These are phyloP conservation scores for Ochlodes sylvanus DNA, from an alignment of 2,888 invertebrate genomes.

Conservation along the genomic window DNA sequence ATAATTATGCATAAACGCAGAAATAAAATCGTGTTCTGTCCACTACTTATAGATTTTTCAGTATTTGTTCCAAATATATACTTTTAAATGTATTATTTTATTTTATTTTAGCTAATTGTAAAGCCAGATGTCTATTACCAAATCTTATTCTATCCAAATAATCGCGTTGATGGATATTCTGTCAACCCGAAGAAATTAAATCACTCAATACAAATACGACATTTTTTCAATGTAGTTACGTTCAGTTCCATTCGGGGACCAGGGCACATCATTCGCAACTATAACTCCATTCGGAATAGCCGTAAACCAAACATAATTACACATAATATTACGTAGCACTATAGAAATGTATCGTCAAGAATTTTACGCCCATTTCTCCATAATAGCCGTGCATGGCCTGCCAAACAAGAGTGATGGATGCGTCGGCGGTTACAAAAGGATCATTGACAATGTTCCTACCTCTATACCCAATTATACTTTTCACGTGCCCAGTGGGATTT, in stretches of 20 bases:
- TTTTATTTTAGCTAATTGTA: too few relatives aligned
- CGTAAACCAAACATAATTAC: conserved; percentile 70
- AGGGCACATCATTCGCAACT: conserved; percentile 47
- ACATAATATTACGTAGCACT: conserved; percentile 58
- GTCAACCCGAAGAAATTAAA: not conserved
- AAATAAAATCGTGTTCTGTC: too few relatives aligned
- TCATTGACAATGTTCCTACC: conserved; percentile 63
- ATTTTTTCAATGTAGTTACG: conserved; percentile 1
- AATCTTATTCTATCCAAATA: not conserved
- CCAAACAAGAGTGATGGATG: conserved; percentile 76
- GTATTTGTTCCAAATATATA: too few relatives aligned
- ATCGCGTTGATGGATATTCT: not conserved
- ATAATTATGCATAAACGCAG: too few relatives aligned
- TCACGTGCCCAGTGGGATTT: conserved; percentile 54
- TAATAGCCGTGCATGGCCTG: conserved; percentile 61
- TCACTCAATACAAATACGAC: conserved; percentile 22
- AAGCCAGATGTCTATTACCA: too few relatives aligned
- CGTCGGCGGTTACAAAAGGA: conserved; percentile 70
- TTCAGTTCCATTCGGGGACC: conserved; percentile 10
- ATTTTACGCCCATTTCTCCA: conserved; percentile 78
- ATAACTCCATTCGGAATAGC: conserved; percentile 54
- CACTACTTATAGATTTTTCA: too few relatives aligned
- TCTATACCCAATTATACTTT: conserved; percentile 68
- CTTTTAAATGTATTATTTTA: too few relatives aligned
- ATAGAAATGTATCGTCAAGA: conserved; percentile 68